phyloP scores from a whole-genome alignment of 2,797 vertebrate genomes.

The Danio tinwini region DNA sequence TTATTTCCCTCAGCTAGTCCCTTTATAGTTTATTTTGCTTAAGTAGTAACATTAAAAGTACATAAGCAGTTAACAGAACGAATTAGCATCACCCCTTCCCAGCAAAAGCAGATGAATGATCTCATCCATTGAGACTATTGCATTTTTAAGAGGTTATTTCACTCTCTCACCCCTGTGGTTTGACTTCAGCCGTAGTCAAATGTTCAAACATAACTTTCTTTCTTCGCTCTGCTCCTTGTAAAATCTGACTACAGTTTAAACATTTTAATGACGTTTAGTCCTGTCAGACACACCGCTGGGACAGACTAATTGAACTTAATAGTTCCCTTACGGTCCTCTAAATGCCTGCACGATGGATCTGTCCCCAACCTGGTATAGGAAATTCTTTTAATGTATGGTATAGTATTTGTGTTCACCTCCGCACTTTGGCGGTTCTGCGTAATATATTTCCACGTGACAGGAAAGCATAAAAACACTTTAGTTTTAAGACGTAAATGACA shows the following conservation, averaged over 20 bases:
- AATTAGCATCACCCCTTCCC: conserved; percentile 3
- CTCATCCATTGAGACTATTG: conserved; percentile 13
- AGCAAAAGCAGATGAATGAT: conserved; percentile 18
- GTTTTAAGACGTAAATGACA: conserved; percentile 16
- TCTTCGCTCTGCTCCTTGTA: conserved; percentile 20
- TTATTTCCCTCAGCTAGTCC: conserved; percentile 1
- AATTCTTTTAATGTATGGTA: conserved; percentile 16
- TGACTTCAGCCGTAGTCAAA: conserved; percentile 29
- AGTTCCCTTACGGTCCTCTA: conserved; percentile 35
- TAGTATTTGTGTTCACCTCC: not conserved
- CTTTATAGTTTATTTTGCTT: conserved; percentile 28
- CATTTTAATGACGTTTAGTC: conserved; percentile 28
- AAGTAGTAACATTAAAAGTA: conserved; percentile 8
- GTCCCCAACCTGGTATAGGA: not conserved
- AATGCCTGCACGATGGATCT: conserved; percentile 21
- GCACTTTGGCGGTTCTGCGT: not conserved
- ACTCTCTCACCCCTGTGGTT: conserved; percentile 11
- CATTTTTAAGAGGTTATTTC: conserved; percentile 25
- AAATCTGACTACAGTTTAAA: conserved; percentile 31
- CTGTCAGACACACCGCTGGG: conserved; percentile 39
- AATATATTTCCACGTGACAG: conserved; percentile 32
- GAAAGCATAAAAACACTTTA: conserved; percentile 22
- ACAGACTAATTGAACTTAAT: conserved; percentile 47
- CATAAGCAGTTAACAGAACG: conserved; percentile 1
- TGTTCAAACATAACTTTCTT: conserved; percentile 28